Conservation (phyloP, 1,140 invertebrate genomes). For the Lepidurus arcticus region DNA sequence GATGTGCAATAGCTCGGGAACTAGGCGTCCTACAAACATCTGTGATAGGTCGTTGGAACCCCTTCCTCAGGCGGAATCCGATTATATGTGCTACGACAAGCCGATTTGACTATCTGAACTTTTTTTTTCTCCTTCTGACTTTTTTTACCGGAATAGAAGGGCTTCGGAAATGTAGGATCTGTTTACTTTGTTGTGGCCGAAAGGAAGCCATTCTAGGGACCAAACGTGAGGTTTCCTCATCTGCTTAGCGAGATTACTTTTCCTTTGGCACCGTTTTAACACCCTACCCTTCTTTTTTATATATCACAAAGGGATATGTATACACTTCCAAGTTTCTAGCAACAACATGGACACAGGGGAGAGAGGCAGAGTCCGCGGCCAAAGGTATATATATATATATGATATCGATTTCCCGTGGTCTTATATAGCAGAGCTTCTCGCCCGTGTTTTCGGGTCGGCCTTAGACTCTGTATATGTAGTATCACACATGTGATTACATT, state of each 20-base stretch:
- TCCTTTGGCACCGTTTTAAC: not conserved
- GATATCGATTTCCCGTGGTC: constrained; percentile 4
- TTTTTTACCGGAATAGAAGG: not conserved
- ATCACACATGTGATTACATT: not conserved
- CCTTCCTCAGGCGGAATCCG: too few relatives aligned
- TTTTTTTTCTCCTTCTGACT: too few relatives aligned
- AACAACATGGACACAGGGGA: not conserved
- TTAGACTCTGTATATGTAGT: not conserved
- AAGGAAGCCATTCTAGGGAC: not conserved
- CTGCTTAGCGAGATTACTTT: constrained; percentile 1
- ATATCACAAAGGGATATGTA: not conserved
- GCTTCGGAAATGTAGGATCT: not conserved
- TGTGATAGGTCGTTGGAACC: too few relatives aligned
- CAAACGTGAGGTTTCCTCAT: constrained; percentile 17
- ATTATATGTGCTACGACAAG: too few relatives aligned
- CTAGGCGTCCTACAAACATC: too few relatives aligned
- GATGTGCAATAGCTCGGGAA: too few relatives aligned
- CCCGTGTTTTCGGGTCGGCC: not conserved
- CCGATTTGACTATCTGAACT: too few relatives aligned
- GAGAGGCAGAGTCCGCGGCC: not conserved
- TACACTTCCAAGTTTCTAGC: not conserved
- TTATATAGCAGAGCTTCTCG: not conserved
- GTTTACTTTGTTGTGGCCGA: not conserved
- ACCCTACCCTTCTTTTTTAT: not conserved
- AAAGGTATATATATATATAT: not conserved